Evolutionary conservation across 2,797 vertebrate genomes (phyloP), one percentile per base, ranked within the genome.

Genomic region (Helicolenus hilgendorfi): DNA sequence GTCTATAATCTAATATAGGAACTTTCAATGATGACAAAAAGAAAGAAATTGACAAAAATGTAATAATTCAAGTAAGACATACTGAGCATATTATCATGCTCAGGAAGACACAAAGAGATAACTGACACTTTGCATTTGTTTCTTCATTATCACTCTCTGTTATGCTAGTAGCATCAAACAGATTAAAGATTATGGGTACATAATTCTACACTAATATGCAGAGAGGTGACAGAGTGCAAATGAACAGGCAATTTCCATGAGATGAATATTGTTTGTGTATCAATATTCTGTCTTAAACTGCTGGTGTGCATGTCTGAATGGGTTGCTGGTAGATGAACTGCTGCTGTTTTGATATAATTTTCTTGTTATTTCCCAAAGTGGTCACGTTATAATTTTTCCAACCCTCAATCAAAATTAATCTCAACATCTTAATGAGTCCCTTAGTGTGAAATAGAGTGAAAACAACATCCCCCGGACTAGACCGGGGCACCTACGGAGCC

Each of bases 401-500:
- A 65, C 68, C 77, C 67, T 79, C 67, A 79, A 75, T 92, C 89
- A 85, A 83, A 89, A 82, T 79, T 24, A 82, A 87, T 91, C 68
- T 60, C 22, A 86, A 59, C 75, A 83, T 74, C 67, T 74, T 83
- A 85, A 92, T 92, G 79, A 87, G 72, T 83, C 85, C 69, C 72
- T 79, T 69, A 59, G 63, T 90, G 91, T 80, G 79, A 88, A 92
- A 92, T 69, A 58, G 74, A 87, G 49, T 74, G 72, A 87, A 81
- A 88, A 88, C 55, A 87, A 83, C 77, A 77, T 62, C 67, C 73
- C 35, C 29, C 6, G 1, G 60, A 71, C 70, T 11, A 38, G 56
- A 85, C 49, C 0, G 1, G 20, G 3, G 36, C 64, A 27, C 41
- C 22, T 24, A 62, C 6, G 2, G 64, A 84, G 60, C 41, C 59